phyloP scores from a whole-genome alignment of 2,888 invertebrate species.

The Suillia variegata region DNA sequence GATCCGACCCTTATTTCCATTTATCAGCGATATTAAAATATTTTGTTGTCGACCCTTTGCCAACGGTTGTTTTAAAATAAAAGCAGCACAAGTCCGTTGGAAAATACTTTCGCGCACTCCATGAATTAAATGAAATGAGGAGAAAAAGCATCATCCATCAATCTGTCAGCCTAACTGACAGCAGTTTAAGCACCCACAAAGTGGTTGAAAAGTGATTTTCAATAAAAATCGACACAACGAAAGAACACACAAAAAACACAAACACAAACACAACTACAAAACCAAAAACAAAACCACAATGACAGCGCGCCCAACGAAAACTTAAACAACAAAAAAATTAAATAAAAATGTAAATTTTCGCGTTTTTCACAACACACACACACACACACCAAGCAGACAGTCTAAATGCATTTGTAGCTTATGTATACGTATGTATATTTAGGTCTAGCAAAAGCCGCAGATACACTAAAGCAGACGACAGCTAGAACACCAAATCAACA shows the following conservation, averaged over 20 bases:
- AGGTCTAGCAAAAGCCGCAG: constrained; percentile 31
- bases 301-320: neutral
- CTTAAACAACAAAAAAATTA: neutral
- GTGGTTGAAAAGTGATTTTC: constrained; percentile 39
- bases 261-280: neutral
- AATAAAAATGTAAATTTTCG: constrained; percentile 32
- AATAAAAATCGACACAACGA: constrained; percentile 21
- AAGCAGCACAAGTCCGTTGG: too few species aligned
- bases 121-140: neutral
- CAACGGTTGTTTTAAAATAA: too few species aligned
- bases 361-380: constrained; percentile 13
- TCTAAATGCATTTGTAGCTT: constrained; percentile 11
- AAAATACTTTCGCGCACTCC: neutral
- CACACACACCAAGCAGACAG: too few species aligned
- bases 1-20: too few species aligned
- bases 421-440: constrained; percentile 3
- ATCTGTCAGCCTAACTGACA: constrained; percentile 52
- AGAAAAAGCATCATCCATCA: constrained; percentile 47
- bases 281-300: neutral
- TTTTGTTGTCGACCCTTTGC: too few species aligned
- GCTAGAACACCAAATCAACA: constrained; percentile 11
- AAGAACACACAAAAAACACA: neutral
- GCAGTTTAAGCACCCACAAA: constrained; percentile 56
- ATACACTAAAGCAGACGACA: neutral
- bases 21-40: too few species aligned